These are phyloP conservation scores for Chromis chromis DNA, from an alignment of 2,797 vertebrate species.

Conservation along the genomic window DNA sequence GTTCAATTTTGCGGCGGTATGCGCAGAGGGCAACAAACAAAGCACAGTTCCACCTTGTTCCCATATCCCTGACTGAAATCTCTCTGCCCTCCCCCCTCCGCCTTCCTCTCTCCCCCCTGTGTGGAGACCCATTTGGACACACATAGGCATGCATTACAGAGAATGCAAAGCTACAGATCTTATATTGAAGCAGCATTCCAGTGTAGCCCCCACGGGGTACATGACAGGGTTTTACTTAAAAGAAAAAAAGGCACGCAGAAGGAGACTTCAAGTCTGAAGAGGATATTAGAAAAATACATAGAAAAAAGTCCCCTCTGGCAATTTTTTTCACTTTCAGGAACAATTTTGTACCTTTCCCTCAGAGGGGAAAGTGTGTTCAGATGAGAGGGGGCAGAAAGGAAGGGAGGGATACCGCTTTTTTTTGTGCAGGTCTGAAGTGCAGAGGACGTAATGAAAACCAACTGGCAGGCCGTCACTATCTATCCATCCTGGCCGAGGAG, in stretches of 20 bases:
- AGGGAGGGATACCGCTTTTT: conserved; percentile 56
- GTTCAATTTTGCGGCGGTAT: conserved; percentile 82
- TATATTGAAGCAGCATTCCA: conserved; percentile 83
- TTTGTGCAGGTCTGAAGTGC: conserved; percentile 70
- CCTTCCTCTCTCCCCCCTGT: conserved; percentile 35
- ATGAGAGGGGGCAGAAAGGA: conserved; percentile 49
- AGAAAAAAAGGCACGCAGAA: conserved; percentile 72
- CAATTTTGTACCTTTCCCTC: conserved; percentile 82
- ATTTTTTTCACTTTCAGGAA: conserved; percentile 77
- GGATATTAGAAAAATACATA: conserved; percentile 89
- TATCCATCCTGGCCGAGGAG: conserved; percentile 76
- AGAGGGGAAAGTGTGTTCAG: conserved; percentile 65
- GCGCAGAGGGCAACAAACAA: conserved; percentile 83
- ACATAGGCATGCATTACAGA: conserved; percentile 67
- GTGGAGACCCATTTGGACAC: conserved; percentile 71
- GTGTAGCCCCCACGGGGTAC: conserved; percentile 78
- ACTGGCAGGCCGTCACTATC: conserved; percentile 85
- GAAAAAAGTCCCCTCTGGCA: conserved; percentile 78
- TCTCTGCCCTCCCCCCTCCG: neutral
- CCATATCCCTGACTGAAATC: conserved; percentile 66
- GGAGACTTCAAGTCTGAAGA: conserved; percentile 85
- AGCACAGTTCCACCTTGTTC: conserved; percentile 80
- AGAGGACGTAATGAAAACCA: conserved; percentile 86
- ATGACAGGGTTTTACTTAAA: conserved; percentile 85
- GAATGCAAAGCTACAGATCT: conserved; percentile 82